Evolutionary conservation across 2,113 vertebrate species (phyloP), one percentile per base, ranked within the genome.

Genomic region (Caranx melampygus): DNA sequence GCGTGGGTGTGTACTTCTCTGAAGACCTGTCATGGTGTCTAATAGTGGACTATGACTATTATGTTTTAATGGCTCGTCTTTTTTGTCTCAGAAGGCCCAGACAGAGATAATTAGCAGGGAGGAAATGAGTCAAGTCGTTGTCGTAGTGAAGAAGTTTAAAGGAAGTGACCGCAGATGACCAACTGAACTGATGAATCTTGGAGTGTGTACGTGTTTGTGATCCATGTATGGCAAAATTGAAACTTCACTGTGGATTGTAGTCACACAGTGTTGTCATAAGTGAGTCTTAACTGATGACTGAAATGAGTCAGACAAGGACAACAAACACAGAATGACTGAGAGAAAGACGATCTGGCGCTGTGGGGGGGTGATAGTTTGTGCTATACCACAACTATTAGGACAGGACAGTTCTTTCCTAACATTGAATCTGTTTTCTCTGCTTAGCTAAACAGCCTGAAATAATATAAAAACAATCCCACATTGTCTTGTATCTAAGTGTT

Each of bases 111-210:
- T 92, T 92, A 89, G 31, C 69, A 71, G 72, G 9, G 73, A 91
- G 92, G 90, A 93, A 90, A 92, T 91, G 84, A 93, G 79, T 92
- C 78, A 86, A 64, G 61, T 72, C 62, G 54, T 40, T 60, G 72
- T 35, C 79, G 44, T 33, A 81, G 83, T 83, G 79, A 79, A 87
- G 83, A 83, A 72, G 81, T 90, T 77, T 60, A 66, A 62, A 89
- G 91, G 92, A 91, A 93, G 91, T 91, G 88, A 84, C 79, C 79
- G 42, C 34, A 62, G 72, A 83, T 90, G 87, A 87, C 85, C 77
- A 77, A 73, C 42, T 74, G 71, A 65, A 68, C 77, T 82, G 87
- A 65, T 84, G 83, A 84, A 73, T 47, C 21, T 35, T 18, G 51
- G 51, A 26, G 63, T 61, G 70, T 54, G 62, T 74, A 63, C 5